These are phyloP conservation scores for Brachyhypopomus occidentalis DNA, from an alignment of 2,113 vertebrate species.

Conservation along the genomic window DNA sequence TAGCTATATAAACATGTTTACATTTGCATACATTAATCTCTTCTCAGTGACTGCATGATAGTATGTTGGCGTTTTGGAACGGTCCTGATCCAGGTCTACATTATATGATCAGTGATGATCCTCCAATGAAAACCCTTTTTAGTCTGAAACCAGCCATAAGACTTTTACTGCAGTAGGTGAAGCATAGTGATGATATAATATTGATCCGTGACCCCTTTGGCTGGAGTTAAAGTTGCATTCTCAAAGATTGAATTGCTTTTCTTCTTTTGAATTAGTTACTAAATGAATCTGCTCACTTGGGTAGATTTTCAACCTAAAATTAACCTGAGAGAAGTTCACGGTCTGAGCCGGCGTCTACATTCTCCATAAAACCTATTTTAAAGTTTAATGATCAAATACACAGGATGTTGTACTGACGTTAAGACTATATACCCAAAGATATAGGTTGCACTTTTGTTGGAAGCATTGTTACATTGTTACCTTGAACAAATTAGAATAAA, in stretches of 20 bases:
- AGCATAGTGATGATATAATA: constrained; percentile 47
- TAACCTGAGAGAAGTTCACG: background rate
- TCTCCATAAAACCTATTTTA: background rate
- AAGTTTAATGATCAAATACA: background rate
- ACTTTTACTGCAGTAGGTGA: constrained; percentile 30
- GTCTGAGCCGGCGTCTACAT: background rate
- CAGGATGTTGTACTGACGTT: too few species aligned
- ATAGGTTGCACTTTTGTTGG: background rate
- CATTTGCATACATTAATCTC: too few species aligned
- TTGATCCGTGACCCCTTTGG: constrained; percentile 38
- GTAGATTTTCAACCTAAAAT: background rate
- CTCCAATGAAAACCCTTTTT: constrained; percentile 6
- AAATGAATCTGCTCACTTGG: background rate
- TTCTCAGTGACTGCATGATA: background rate
- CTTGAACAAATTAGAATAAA: too few species aligned
- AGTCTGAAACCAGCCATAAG: constrained; percentile 8
- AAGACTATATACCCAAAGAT: too few species aligned
- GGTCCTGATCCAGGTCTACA: background rate
- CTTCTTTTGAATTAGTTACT: constrained; percentile 27
- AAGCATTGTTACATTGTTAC: background rate
- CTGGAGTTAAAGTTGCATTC: constrained; percentile 43
- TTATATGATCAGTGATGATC: constrained; percentile 25
- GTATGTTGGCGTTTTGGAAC: background rate
- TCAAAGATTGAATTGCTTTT: constrained; percentile 39
- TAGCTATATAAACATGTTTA: too few species aligned